These are phyloP conservation scores for Megastigmus dorsalis DNA, from an alignment of 2,888 invertebrate genomes.

Conservation along the genomic window DNA sequence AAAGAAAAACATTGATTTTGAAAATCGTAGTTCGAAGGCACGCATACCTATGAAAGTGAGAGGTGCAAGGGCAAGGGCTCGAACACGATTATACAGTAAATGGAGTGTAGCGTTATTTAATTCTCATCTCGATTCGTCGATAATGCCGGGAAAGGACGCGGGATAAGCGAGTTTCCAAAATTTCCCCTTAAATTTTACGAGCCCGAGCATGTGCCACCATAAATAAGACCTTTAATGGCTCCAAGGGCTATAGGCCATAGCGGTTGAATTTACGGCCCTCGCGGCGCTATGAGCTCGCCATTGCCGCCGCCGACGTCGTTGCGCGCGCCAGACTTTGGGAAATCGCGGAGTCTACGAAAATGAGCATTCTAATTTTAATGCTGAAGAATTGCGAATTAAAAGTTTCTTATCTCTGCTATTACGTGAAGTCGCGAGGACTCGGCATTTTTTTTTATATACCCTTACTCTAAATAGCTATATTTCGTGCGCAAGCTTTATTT, in stretches of 20 bases:
- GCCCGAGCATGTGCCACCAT: conserved; percentile 46
- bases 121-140: conserved; percentile 50
- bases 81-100: conserved; percentile 37
- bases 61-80: not conserved
- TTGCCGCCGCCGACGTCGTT: not conserved
- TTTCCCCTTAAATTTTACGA: conserved; percentile 52
- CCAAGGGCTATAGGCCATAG: conserved; percentile 47
- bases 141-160: conserved; percentile 37
- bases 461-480: no score
- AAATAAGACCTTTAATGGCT: conserved; percentile 53
- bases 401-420: conserved; percentile 29
- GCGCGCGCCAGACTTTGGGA: conserved; percentile 5
- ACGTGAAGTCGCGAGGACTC: no score
- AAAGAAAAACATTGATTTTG: no score
- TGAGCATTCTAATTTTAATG: conserved; percentile 46
- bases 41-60: no score
- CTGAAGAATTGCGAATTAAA: conserved; percentile 48
- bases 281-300: conserved; percentile 1
- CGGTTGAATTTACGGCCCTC: conserved; percentile 50
- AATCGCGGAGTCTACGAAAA: conserved; percentile 6
- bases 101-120: conserved; percentile 46
- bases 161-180: conserved; percentile 55
- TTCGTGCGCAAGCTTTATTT: no score
- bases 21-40: no score
- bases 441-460: no score